phyloP scores from a whole-genome alignment of 2,113 vertebrate genomes.

The Mobula birostris region DNA sequence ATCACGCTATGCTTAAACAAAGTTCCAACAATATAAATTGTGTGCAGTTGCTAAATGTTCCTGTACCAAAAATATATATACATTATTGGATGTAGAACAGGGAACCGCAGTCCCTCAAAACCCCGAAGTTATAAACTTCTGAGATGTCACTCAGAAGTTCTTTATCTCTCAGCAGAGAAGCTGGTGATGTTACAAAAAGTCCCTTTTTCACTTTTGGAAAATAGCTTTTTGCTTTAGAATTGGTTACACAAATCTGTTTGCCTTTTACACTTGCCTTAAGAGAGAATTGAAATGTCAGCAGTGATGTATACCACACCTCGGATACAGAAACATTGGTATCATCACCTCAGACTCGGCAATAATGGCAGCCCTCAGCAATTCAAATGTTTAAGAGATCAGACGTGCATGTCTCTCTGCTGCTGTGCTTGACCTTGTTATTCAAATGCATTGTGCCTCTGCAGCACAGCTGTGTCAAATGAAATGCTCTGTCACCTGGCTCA shows the following conservation, averaged over 20 bases:
- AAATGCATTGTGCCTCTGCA: background rate
- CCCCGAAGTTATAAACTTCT: background rate
- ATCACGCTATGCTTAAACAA: background rate
- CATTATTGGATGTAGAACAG: background rate
- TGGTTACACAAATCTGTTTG: background rate
- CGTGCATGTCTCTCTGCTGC: background rate
- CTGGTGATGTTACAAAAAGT: no score
- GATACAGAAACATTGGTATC: background rate
- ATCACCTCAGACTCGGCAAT: background rate
- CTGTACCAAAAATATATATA: background rate
- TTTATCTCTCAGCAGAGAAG: no score
- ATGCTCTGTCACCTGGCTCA: background rate
- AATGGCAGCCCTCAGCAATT: slow-evolving; percentile 2
- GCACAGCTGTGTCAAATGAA: background rate
- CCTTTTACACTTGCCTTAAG: background rate
- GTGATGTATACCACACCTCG: background rate
- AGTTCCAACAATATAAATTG: background rate
- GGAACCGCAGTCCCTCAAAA: background rate
- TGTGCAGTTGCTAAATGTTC: background rate
- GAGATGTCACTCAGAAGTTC: background rate
- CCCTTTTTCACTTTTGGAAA: background rate
- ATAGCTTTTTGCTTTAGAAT: background rate
- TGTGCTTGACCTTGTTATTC: background rate
- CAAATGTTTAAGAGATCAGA: background rate
- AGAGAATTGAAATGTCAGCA: background rate